phyloP scores from a whole-genome alignment of 2,113 vertebrate genomes.

The Rhinoptilus africanus region DNA sequence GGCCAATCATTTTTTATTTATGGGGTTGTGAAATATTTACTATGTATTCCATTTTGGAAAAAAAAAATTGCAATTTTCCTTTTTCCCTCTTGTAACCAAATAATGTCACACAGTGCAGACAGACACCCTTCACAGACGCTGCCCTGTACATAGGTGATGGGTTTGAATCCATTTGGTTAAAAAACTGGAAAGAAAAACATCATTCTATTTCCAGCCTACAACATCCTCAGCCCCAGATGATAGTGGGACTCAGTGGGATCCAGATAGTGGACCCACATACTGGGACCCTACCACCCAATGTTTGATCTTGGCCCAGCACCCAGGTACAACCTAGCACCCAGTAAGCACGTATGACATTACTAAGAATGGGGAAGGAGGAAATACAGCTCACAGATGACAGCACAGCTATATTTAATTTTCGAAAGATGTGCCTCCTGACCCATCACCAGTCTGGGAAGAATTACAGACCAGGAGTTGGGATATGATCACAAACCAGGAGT shows the following conservation, averaged over 20 bases:
- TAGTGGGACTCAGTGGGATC: too few species aligned
- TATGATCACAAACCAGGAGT: neutral
- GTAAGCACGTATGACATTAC: neutral
- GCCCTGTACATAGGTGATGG: neutral
- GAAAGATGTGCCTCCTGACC: accelerated
- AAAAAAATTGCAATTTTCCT: neutral
- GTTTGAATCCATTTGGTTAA: neutral
- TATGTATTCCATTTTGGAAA: neutral
- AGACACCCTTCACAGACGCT: neutral
- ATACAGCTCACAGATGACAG: neutral
- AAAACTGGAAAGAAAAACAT: neutral
- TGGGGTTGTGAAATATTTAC: slow-evolving; percentile 25
- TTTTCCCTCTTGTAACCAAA: neutral
- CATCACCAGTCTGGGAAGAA: neutral
- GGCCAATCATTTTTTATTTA: neutral
- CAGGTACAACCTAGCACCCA: neutral
- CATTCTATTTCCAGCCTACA: neutral
- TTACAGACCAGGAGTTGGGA: neutral
- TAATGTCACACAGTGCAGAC: neutral
- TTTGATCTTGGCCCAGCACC: neutral
- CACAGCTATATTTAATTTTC: neutral
- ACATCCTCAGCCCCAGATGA: neutral
- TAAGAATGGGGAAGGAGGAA: neutral
- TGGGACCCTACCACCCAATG: too few species aligned
- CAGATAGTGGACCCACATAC: too few species aligned